Percentiles rank a stretch among this genome's conserved stretches.
Conservation (phyloP, 2,797 vertebrate species). For the Enteromius unitaeniatus region DNA sequence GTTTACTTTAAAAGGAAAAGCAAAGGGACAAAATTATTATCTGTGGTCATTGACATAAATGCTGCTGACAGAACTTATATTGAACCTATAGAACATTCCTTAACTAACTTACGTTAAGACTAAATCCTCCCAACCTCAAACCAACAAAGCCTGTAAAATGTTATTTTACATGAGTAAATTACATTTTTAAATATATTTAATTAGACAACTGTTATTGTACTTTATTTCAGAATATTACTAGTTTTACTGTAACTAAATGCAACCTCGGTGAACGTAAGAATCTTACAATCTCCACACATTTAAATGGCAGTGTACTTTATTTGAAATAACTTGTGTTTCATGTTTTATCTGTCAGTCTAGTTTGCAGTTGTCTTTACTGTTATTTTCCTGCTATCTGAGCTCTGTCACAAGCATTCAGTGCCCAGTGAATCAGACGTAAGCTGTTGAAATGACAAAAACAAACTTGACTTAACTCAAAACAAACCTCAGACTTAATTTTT, state of each 20-base stretch:
- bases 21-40: not conserved
- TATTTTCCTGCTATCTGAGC: not conserved
- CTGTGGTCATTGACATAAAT: not conserved
- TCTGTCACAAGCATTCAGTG: not conserved
- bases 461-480: not conserved
- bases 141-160: not conserved
- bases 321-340: not conserved
- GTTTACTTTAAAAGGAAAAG: not conserved
- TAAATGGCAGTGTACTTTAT: not conserved
- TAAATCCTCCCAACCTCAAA: not conserved
- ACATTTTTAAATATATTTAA: not conserved
- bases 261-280: not conserved
- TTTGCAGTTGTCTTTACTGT: not conserved
- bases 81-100: not conserved
- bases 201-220: not conserved
- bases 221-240: not conserved
- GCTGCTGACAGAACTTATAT: not conserved
- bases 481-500: not conserved
- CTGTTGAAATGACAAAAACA: constrained; percentile 24
- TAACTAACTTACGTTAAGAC: not conserved
- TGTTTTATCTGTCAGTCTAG: not conserved
- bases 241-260: not conserved
- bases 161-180: not conserved
- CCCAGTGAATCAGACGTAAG: not conserved
- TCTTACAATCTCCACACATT: not conserved